Evolutionary conservation across 1,140 invertebrate genomes (phyloP).

Genomic region (Heliconius nattereri): DNA sequence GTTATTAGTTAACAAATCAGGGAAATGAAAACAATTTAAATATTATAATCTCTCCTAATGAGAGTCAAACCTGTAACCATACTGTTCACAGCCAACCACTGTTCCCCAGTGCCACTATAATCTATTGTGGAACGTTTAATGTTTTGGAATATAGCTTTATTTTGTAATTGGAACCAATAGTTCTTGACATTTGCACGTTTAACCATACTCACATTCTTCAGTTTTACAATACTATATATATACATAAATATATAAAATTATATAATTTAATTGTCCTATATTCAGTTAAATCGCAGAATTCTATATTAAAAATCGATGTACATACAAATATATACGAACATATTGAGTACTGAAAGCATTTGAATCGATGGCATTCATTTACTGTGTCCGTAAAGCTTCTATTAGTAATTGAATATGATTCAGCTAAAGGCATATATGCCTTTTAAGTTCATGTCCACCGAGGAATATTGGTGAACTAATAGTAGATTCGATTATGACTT

Average conservation of each 20-base stretch:
- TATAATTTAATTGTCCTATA: background rate
- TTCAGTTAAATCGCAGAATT: background rate
- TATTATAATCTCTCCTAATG: no score
- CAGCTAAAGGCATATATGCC: conserved; percentile 15
- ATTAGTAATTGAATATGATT: conserved; percentile 17
- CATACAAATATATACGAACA: background rate
- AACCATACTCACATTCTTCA: no score
- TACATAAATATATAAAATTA: no score
- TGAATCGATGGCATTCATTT: background rate
- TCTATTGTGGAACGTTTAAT: no score
- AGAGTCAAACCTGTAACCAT: no score
- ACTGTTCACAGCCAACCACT: no score
- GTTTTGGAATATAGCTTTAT: no score
- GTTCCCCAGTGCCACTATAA: no score
- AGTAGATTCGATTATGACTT: background rate
- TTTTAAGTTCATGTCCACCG: background rate
- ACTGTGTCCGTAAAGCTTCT: background rate
- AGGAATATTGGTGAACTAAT: background rate
- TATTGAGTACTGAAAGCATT: background rate
- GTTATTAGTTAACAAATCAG: no score
- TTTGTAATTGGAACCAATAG: background rate
- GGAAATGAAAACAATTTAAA: no score
- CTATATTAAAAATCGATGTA: background rate
- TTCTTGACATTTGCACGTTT: no score
- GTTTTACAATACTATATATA: background rate